Conservation (phyloP, 2,113 vertebrate genomes). For the Saccopteryx leptura region DNA sequence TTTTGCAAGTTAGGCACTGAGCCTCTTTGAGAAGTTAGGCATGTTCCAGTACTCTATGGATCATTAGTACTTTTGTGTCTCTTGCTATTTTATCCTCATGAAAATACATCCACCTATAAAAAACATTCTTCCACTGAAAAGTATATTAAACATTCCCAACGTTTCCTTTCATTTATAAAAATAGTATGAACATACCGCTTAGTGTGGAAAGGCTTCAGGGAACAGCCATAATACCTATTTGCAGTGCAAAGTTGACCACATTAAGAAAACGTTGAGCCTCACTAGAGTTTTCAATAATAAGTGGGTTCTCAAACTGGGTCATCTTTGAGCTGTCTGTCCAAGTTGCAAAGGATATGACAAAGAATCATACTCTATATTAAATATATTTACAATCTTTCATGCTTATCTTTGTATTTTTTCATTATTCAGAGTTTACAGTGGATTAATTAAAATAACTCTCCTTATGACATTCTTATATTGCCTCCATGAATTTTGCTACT, state of each 20-base stretch:
- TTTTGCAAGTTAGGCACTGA: background rate
- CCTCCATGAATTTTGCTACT: background rate
- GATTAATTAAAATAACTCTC: background rate
- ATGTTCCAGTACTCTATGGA: background rate
- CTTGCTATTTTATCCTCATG: slow-evolving; percentile 5
- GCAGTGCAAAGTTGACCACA: background rate
- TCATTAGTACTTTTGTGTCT: background rate
- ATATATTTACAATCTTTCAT: background rate
- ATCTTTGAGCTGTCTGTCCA: background rate
- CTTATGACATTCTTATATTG: background rate
- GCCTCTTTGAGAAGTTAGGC: background rate
- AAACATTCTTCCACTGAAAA: background rate
- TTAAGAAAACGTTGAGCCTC: background rate
- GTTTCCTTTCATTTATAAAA: background rate
- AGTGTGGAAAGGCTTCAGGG: background rate
- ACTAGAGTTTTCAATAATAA: background rate
- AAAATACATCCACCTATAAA: slow-evolving; percentile 47
- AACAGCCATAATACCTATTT: background rate
- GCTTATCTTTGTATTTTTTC: background rate
- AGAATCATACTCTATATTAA: background rate
- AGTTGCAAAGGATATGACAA: slow-evolving; percentile 19
- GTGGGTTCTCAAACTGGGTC: background rate
- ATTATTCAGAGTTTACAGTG: background rate
- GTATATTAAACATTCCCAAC: background rate
- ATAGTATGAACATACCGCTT: background rate